Evolutionary conservation across 35 echinoderm and acorn worm genomes (phyloP).

Genomic region (Strongylocentrotus purpuratus): DNA sequence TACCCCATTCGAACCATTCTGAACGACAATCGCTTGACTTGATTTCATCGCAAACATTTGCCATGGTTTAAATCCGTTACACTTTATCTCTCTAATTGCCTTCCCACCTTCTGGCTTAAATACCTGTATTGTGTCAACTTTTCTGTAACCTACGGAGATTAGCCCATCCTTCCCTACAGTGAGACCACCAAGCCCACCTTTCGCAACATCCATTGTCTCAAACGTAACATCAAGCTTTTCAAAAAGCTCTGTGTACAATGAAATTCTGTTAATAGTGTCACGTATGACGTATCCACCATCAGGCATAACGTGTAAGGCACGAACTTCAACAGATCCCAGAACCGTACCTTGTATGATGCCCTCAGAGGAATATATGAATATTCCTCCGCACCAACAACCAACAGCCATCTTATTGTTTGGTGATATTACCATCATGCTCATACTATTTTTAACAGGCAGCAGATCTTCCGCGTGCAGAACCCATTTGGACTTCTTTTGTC

Average conservation of each 20-base stretch:
- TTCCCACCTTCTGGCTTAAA: neutral
- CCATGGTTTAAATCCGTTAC: neutral
- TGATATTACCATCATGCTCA: neutral
- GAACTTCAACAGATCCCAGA: neutral
- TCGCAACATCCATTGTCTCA: neutral
- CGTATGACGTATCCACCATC: slow-evolving; percentile 1
- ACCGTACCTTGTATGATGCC: neutral
- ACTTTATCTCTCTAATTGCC: neutral
- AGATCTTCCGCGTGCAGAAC: no score
- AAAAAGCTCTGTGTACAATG: neutral
- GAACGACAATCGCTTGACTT: neutral
- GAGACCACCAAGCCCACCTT: neutral
- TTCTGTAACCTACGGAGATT: neutral
- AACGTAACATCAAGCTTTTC: neutral
- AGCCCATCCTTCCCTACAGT: neutral
- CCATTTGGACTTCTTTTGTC: no score
- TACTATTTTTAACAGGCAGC: neutral
- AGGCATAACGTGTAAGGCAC: neutral
- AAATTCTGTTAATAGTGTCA: neutral
- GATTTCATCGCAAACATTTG: neutral
- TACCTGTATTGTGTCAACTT: neutral
- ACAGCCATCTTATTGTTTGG: neutral
- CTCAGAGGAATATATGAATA: neutral
- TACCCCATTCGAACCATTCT: neutral
- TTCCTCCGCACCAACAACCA: neutral